phyloP scores from a whole-genome alignment of 2,888 invertebrate genomes.

The Abrostola tripartita region DNA sequence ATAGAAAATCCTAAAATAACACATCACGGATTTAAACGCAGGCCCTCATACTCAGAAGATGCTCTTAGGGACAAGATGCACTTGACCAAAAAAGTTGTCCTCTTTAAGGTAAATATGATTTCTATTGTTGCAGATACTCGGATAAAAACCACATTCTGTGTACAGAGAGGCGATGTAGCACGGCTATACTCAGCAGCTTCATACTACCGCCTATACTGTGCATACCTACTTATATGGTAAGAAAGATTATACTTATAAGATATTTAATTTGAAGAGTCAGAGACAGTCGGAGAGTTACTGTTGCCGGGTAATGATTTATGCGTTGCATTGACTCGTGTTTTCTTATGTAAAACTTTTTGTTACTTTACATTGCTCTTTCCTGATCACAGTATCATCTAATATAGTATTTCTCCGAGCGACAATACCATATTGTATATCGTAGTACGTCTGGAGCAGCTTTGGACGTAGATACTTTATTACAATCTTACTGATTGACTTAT shows the following conservation, averaged over 20 bases:
- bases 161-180: constrained; percentile 92
- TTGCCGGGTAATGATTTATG: not conserved
- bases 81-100: not conserved
- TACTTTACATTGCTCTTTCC: too few species aligned
- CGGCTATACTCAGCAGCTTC: constrained; percentile 93
- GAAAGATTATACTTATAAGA: constrained; percentile 25
- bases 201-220: constrained; percentile 93
- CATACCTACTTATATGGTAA: constrained; percentile 93
- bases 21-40: too few species aligned
- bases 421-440: too few species aligned
- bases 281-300: not conserved
- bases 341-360: too few species aligned
- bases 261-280: not conserved
- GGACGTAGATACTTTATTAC: too few species aligned
- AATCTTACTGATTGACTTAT: too few species aligned
- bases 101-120: not conserved
- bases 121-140: constrained; percentile 90
- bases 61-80: not conserved
- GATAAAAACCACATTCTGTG: constrained; percentile 92
- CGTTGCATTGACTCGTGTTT: too few species aligned
- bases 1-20: too few species aligned
- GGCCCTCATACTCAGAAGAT: not conserved
- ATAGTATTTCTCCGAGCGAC: too few species aligned
- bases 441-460: too few species aligned
- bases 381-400: too few species aligned